Evolutionary conservation across 2,113 vertebrate genomes (phyloP).

Genomic region (Chloroceryle aenea): DNA sequence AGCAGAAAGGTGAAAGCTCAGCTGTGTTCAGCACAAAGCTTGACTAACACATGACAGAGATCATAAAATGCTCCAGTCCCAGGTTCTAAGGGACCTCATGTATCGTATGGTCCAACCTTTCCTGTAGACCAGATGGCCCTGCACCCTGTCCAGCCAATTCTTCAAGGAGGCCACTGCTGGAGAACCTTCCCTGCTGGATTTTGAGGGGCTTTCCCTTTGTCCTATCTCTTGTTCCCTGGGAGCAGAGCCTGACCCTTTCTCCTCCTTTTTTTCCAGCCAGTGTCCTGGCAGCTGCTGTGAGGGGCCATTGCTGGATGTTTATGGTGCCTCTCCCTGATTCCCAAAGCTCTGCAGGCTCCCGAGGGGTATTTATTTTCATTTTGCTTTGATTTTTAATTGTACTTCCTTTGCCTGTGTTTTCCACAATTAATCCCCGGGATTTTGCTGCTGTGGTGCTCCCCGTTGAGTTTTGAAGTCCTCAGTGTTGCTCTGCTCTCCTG

Average conservation of each 20-base stretch:
- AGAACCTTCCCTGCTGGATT: too few species aligned
- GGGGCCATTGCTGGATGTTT: not conserved
- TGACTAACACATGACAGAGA: not conserved
- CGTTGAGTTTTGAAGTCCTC: not conserved
- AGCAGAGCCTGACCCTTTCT: too few species aligned
- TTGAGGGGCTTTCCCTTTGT: too few species aligned
- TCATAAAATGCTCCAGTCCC: too few species aligned
- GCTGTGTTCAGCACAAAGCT: not conserved
- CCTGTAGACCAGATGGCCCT: too few species aligned
- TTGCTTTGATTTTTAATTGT: not conserved
- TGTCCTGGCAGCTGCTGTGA: not conserved
- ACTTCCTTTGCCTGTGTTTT: not conserved
- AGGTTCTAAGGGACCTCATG: too few species aligned
- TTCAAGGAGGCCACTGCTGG: too few species aligned
- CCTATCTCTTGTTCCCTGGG: too few species aligned
- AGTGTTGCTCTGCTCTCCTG: not conserved
- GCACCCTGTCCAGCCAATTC: too few species aligned
- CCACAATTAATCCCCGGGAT: not conserved
- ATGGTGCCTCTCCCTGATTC: not conserved
- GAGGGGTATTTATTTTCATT: not conserved
- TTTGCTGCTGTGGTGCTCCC: not conserved
- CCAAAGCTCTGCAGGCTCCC: not conserved
- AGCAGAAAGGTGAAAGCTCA: not conserved
- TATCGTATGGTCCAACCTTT: too few species aligned
- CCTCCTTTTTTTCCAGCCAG: not conserved